Conservation (phyloP, 35 echinoderm and acorn worm genomes). For the Apostichopus japonicus region DNA sequence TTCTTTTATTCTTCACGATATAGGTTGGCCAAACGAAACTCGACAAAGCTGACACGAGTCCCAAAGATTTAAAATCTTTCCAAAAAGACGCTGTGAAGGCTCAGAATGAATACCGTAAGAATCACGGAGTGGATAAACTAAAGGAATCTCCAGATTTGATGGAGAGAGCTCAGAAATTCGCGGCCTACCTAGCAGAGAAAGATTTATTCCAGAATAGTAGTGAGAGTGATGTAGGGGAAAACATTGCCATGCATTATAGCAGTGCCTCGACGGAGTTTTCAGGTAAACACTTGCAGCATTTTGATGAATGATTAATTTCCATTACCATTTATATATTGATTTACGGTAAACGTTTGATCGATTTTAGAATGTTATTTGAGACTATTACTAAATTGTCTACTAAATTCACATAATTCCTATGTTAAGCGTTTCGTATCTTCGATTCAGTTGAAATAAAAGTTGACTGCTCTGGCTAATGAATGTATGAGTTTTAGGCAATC, state of each 20-base stretch:
- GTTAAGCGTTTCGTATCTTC: too few species aligned
- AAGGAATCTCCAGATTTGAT: conserved; percentile 68
- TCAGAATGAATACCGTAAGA: conserved; percentile 79
- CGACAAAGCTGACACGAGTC: conserved; percentile 69
- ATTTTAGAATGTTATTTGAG: too few species aligned
- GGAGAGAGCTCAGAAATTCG: conserved; percentile 84
- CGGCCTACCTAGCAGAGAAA: conserved; percentile 77
- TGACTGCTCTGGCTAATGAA: too few species aligned
- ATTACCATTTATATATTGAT: too few species aligned
- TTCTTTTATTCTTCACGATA: background rate
- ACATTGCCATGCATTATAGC: conserved; percentile 92
- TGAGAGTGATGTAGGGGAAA: conserved; percentile 82
- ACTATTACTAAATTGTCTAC: too few species aligned
- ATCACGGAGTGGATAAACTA: conserved; percentile 60
- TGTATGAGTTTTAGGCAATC: too few species aligned
- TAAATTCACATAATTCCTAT: too few species aligned
- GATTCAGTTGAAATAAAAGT: too few species aligned
- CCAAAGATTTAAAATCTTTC: conserved; percentile 68
- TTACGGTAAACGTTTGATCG: too few species aligned
- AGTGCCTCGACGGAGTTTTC: conserved; percentile 87
- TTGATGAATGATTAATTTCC: too few species aligned
- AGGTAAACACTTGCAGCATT: conserved; percentile 48
- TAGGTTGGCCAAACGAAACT: conserved; percentile 75
- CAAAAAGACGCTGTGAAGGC: conserved; percentile 67
- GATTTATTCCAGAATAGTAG: conserved; percentile 82